Evolutionary conservation across 2,797 vertebrate species (phyloP).

Genomic region (Agapornis canus): DNA sequence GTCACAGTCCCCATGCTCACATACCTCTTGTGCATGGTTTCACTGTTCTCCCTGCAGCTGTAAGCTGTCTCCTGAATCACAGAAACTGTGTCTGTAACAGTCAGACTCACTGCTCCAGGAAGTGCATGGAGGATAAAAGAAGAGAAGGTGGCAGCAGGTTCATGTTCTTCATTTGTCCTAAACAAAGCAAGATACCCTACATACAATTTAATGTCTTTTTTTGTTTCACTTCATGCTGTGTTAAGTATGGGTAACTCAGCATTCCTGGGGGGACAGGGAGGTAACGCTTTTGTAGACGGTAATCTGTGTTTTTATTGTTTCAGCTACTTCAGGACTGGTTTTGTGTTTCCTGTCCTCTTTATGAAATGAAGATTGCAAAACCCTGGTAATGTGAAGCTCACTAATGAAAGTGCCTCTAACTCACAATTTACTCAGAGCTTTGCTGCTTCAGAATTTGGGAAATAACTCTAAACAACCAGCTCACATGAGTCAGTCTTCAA

Average conservation of each 20-base stretch:
- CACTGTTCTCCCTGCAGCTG: neutral
- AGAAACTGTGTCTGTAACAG: neutral
- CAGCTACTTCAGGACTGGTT: neutral
- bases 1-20: neutral
- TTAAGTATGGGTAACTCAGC: neutral
- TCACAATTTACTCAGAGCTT: neutral
- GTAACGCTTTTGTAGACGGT: neutral
- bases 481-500: neutral
- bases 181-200: neutral
- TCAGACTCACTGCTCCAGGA: neutral
- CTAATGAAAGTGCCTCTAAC: neutral
- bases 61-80: neutral
- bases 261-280: neutral
- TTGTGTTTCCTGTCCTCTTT: neutral
- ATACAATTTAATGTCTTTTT: neutral
- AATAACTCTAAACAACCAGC: neutral
- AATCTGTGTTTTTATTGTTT: neutral
- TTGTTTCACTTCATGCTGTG: neutral
- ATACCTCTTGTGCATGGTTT: fast-evolving
- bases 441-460: neutral
- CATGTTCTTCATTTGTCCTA: neutral
- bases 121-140: neutral
- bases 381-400: neutral
- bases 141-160: neutral
- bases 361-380: neutral